These are phyloP conservation scores for Lepidurus packardi DNA, from an alignment of 1,140 invertebrate species.

Conservation along the genomic window DNA sequence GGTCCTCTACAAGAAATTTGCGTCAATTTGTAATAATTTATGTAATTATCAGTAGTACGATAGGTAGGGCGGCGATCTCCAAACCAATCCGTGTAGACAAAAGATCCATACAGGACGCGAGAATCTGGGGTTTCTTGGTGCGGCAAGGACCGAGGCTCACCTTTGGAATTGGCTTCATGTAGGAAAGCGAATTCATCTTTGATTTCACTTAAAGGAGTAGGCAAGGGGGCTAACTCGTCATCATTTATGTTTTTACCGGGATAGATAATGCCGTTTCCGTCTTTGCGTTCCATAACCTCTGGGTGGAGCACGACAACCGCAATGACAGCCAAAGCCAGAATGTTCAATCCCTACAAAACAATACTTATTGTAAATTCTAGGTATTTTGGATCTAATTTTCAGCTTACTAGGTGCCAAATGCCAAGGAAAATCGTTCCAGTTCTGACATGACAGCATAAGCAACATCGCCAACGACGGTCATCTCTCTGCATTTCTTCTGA, in stretches of 20 bases:
- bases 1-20: constrained; percentile 57
- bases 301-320: constrained; percentile 66
- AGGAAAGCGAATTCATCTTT: constrained; percentile 43
- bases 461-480: constrained; percentile 57
- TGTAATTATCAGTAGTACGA: neutral
- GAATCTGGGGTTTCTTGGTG: constrained; percentile 21
- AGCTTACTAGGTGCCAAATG: constrained; percentile 70
- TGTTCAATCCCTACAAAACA: constrained; percentile 58
- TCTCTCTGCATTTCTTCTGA: constrained; percentile 27
- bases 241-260: constrained; percentile 44
- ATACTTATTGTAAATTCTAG: neutral
- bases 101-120: constrained; percentile 25
- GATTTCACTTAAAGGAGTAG: constrained; percentile 61
- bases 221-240: constrained; percentile 50
- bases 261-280: constrained; percentile 29
- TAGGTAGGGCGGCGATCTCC: constrained; percentile 21
- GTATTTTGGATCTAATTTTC: no score
- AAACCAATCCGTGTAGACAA: constrained; percentile 30
- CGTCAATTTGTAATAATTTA: constrained; percentile 1
- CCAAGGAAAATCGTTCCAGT: constrained; percentile 73
- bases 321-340: constrained; percentile 61
- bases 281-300: constrained; percentile 45
- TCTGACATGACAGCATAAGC: constrained; percentile 73
- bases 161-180: neutral
- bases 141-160: neutral